These are phyloP conservation scores for Eonycteris spelaea DNA, from an alignment of 2,113 vertebrate genomes.

Conservation along the genomic window DNA sequence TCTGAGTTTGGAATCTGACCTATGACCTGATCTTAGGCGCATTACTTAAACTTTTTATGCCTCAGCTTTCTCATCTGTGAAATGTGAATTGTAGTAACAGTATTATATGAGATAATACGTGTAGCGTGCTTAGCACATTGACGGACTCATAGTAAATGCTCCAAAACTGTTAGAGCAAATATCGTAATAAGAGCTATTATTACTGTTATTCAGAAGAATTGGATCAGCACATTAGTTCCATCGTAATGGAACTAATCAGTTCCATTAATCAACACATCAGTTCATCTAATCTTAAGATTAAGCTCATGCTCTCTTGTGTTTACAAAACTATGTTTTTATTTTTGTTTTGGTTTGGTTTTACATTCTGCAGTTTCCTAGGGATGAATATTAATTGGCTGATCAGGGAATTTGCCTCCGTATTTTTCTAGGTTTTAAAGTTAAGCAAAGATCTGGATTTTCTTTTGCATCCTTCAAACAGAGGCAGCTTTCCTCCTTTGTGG, in stretches of 20 bases:
- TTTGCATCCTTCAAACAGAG: background rate
- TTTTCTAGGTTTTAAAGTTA: conserved; percentile 19
- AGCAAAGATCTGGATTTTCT: background rate
- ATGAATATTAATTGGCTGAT: background rate
- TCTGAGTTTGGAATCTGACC: conserved; percentile 20
- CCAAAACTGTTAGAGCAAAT: background rate
- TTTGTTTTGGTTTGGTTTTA: background rate
- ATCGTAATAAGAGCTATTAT: background rate
- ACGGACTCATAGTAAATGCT: background rate
- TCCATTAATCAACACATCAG: background rate
- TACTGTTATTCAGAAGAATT: background rate
- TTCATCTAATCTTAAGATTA: background rate
- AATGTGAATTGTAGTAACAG: background rate
- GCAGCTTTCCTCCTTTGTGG: background rate
- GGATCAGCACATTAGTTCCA: background rate
- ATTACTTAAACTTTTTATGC: background rate
- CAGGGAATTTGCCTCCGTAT: background rate
- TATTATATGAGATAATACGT: background rate
- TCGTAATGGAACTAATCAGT: background rate
- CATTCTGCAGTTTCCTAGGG: background rate
- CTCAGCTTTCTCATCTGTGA: background rate
- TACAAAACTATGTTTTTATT: background rate
- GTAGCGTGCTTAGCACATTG: background rate
- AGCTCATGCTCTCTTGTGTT: background rate
- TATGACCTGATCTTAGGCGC: background rate